Evolutionary conservation across 1,140 invertebrate species (phyloP).

Genomic region (Phortica variegata): DNA sequence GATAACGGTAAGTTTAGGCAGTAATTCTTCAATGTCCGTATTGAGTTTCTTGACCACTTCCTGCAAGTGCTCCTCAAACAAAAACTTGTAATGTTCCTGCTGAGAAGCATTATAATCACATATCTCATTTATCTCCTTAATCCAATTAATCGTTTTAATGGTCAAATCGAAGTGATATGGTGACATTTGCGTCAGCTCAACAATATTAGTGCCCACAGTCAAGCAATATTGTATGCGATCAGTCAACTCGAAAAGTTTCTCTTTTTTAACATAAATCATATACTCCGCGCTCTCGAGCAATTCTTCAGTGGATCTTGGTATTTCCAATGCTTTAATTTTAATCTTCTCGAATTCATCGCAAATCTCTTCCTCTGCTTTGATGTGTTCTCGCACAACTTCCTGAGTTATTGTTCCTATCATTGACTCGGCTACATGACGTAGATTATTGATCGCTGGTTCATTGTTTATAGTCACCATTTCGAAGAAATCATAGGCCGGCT

Average conservation of each 20-base stretch:
- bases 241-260: slow-evolving; percentile 63
- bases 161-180: slow-evolving; percentile 68
- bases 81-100: slow-evolving; percentile 76
- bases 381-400: slow-evolving; percentile 59
- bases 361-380: slow-evolving; percentile 64
- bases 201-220: slow-evolving; percentile 65
- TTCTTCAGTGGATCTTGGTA: slow-evolving; percentile 70
- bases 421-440: slow-evolving; percentile 57
- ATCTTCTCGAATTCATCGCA: slow-evolving; percentile 66
- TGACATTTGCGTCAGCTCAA: slow-evolving; percentile 68
- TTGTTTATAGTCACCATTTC: slow-evolving; percentile 60
- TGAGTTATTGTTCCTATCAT: slow-evolving; percentile 59
- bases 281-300: slow-evolving; percentile 70
- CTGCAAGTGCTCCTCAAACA: slow-evolving; percentile 76
- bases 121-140: slow-evolving; percentile 69
- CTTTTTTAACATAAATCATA: slow-evolving; percentile 65
- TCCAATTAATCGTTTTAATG: slow-evolving; percentile 70
- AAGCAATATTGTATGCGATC: slow-evolving; percentile 66
- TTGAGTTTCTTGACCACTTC: slow-evolving; percentile 69
- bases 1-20: slow-evolving; percentile 67
- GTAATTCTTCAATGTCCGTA: slow-evolving; percentile 68
- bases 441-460: slow-evolving; percentile 56
- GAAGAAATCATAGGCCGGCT: slow-evolving; percentile 67
- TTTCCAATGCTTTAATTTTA: slow-evolving; percentile 61
- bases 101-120: slow-evolving; percentile 71